Base-by-base conservation (phyloP, 92 coral and sea anemone species). In the Umimayanthus chanpuru region DNA sequence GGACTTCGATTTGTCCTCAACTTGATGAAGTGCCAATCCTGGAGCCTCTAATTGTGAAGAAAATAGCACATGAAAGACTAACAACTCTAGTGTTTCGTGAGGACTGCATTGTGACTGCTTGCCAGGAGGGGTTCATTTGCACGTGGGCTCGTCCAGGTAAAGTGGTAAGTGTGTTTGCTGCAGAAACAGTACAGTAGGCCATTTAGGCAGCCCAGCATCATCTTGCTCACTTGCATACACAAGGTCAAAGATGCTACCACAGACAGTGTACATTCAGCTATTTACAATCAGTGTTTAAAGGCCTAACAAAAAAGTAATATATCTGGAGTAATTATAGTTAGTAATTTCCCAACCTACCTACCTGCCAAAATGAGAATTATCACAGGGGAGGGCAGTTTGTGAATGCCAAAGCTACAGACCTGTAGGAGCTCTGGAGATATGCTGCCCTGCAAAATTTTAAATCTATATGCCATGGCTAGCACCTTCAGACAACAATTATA, bases 111-210 rank as follows among this genome's bases (percentile, higher is more conserved):
- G 98, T 95, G 25, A 96, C 95, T 87, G 99, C 99, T 23, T 97
- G 99, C 81, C 99, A 97, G 82, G 99, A 97, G 71, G 99, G 99
- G 36, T 97, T 94, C 77, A 92, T 97, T 84, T 89, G 99, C 47
- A 97, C 99, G 21, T 97, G 99, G 99, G 99, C 99, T 44, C 94
- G 99, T 92, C 99, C 99, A 89, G 99, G 99, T 94, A 97, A 97
- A 97, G 96, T 92, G 96, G 99, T 97, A 92, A 95, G 99, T 94
- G 88, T 87, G 89, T 82, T 89, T 86, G 58, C 85, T 88, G 92
- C 38, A 43, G 76, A 66, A 55, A 74, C 79, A 74, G 53, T 39
- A 39, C 25, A 21, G 67, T 61, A 61, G 40, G 40, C 38, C 36
- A 32, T 71, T 71, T 18, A 28, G 32, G 76, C 41, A 44, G 58